Evolutionary conservation across 2,888 invertebrate species (phyloP), one percentile per base, ranked within the genome.

Genomic region (Mythimna impura): DNA sequence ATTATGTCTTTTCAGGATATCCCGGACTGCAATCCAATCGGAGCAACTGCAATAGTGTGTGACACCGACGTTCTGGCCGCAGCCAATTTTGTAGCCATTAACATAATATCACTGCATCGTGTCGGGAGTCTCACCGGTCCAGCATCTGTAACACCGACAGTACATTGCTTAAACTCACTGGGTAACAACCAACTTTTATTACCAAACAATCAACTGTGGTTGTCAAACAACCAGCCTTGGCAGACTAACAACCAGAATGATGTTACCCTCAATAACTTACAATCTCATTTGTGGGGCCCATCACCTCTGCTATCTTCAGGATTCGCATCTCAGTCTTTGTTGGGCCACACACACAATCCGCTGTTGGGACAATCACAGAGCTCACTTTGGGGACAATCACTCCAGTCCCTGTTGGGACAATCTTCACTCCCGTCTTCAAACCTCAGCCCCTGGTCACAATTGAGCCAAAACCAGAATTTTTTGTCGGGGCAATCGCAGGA

Each of bases 71-170:
- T 30, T 12, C 0, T 9, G 20, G 36, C 54, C 10, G 0, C 6
- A 0, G 69, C 47, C 36, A 10, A 3, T 20, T 74, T 76, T 20
- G 1, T 30, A 30, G 0, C 10, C 12, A 0, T 0, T 2, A 47
- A 40, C 7, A 3, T 76, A 7, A 61, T 74, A 36, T 4, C 3
- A 6, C 22, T 74, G 2, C 69, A 61, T 20, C 74, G 74, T 12
- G 1, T 7, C 6, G 74, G 74, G 9, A 14, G 0, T 12, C 9
- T 68, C 1, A 0, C 0, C 3, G 14, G 7, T 3, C 1, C 2
- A 22, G 74, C 54, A 30, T 61, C 8, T 12, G 69, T 74, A 0
- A 47, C 36, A 12, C 54, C 47, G 6, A 61, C 22, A 3, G 54
- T 61, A 1, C 76, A 61, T 22, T 74, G 74, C 22, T 22, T 3